Percentiles rank a stretch among this genome's conserved stretches.
phyloP scores from a whole-genome alignment of 2,797 vertebrate species.

The Taenioides sp. region DNA sequence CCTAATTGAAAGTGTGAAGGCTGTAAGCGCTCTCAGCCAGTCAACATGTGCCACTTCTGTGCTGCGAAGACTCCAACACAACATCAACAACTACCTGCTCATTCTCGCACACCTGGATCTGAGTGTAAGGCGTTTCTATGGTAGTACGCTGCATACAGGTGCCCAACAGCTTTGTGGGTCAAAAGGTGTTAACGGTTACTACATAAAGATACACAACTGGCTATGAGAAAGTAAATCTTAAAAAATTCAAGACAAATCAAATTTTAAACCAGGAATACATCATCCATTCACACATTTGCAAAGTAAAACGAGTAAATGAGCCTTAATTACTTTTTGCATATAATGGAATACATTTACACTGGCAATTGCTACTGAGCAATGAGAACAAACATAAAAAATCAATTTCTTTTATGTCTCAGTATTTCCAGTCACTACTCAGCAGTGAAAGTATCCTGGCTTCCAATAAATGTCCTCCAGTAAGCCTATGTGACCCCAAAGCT shows the following conservation, averaged over 20 bases:
- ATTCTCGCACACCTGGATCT: conserved; percentile 66
- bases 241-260: neutral
- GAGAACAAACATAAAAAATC: too few species aligned
- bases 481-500: conserved; percentile 46
- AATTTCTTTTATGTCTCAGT: conserved; percentile 22
- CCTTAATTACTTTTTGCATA: too few species aligned
- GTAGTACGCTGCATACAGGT: conserved; percentile 7
- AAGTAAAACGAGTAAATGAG: neutral
- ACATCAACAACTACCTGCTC: conserved; percentile 71
- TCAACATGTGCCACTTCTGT: conserved; percentile 54
- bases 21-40: conserved; percentile 35
- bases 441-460: conserved; percentile 61
- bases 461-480: conserved; percentile 41
- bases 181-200: conserved; percentile 8
- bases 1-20: conserved; percentile 61
- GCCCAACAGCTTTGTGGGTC: conserved; percentile 12
- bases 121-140: conserved; percentile 50
- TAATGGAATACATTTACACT: too few species aligned
- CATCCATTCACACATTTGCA: neutral
- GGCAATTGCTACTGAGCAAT: too few species aligned
- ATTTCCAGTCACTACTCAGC: conserved; percentile 32
- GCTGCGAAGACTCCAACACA: conserved; percentile 67
- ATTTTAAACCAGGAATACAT: neutral
- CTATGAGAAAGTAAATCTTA: neutral
- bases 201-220: neutral